Evolutionary conservation across 2,113 vertebrate genomes (phyloP), one percentile per base, ranked within the genome.

Genomic region (Ophiodon elongatus): DNA sequence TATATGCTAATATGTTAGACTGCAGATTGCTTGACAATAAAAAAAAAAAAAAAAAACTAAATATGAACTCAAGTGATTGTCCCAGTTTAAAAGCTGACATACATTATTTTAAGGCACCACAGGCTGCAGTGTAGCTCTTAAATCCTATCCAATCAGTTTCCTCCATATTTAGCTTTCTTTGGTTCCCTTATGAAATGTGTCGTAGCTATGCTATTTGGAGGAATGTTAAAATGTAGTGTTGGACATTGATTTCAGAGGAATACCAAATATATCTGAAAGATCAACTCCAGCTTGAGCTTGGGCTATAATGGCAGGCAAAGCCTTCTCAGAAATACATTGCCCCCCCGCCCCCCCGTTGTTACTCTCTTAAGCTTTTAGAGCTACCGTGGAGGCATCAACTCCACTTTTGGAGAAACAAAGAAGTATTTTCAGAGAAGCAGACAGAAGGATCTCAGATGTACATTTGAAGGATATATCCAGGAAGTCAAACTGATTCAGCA

Each of bases 261-360:
- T 27, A 27, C 14, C 4, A 56, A 43, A 54, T 73, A 9, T 21
- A 43, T 73, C 39, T n/a, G 4, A 13, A 29, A 13, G 47, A 29
- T 52, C 6, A 23, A 8, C 21, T 41, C 4, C 17, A 14, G 41
- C 8, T 19, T 50, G 2, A 67, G 35, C 11, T 59, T 54, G n/a
- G n/a, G 4, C 25, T 74, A 2, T 50, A 25, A 45, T 57, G 19
- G 35, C 29, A 57, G 50, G 27, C 4, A 0, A 76, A 4, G 2
- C 54, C 43, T 69, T 56, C 33, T 29, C 45, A 15, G 45, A n/a
- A 52, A 47, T 71, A 39, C 65, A 82, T 45, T 35, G 27, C 39
- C 47, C 6, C 47, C 17, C 5, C 19, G 17, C 47, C 47, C 19
- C 3, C n/a, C n/a, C n/a, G 1, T 15, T 15, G 43, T 17, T 45